Evolutionary conservation across 2,888 invertebrate species (phyloP), one percentile per base, ranked within the genome.

Genomic region (Drosophila robusta): DNA sequence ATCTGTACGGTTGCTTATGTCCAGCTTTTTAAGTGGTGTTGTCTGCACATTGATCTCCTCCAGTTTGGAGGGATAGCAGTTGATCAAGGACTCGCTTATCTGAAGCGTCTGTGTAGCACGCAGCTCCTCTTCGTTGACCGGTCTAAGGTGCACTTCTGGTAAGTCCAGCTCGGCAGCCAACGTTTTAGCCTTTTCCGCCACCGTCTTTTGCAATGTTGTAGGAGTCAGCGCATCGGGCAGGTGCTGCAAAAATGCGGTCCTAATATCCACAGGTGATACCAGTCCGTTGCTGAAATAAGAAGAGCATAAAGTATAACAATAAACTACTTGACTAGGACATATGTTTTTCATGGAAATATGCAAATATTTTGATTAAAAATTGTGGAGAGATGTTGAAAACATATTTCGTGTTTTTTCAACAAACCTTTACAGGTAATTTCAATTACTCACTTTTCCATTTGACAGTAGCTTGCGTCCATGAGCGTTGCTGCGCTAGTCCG

Each of bases 181-280:
- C 0, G 95, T 93, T 90, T 95, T 95, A 81, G 96, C 96, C 90
- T 96, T 96, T 72, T 94, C 94, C 89, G 95, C 95, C 41, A 96
- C 95, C 75, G 96, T 95, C 76, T 94, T 94, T 77, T 95, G 94
- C 51, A 96, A 94, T 0, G 94, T 94, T 71, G 94, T 94, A 4
- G 95, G 95, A 90, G 95, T 95, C 82, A 93, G 92, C 47, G 93
- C 91, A 79, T 95, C 94, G 0, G 94, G 93, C 44, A 93, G 87
- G 74, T 93, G 91, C 41, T 87, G 77, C 24, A 74, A 62, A 32
- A 84, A 82, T 3, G 90, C 79, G 16, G 61, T 64, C 55, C 85
- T 80, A 14, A 90, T 70, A 50, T 83, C 85, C 54, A 78, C 57
- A 6, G 87, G 89, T 2, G 89, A 84, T 12, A 70, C 74, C 12